These are phyloP conservation scores for Cheilosia variabilis DNA, from an alignment of 2,888 invertebrate species.

Conservation along the genomic window DNA sequence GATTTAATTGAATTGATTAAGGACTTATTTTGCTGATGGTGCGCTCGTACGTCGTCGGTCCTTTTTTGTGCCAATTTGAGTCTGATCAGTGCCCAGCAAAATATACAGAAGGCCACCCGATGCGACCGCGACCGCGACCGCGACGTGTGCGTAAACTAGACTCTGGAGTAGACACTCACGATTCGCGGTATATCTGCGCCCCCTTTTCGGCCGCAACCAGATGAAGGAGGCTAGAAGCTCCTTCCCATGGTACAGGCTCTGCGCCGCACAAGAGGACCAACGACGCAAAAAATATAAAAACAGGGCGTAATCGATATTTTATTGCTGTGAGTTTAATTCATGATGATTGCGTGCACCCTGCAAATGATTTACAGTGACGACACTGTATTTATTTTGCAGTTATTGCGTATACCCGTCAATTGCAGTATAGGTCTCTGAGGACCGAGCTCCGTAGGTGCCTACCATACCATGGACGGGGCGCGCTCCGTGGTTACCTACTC, in stretches of 20 bases:
- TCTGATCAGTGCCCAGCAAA: not conserved
- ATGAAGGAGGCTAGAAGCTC: not conserved
- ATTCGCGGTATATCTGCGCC: not conserved
- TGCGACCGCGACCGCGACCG: constrained; percentile 13
- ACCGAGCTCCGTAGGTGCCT: not conserved
- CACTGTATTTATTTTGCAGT: constrained; percentile 73
- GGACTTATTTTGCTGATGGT: constrained; percentile 34
- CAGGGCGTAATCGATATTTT: constrained; percentile 74
- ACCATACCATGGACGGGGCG: not conserved
- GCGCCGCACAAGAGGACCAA: not conserved
- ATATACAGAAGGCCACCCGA: not conserved
- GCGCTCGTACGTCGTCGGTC: not conserved
- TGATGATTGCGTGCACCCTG: constrained; percentile 73
- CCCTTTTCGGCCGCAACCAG: not conserved
- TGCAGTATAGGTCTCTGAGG: constrained; percentile 39
- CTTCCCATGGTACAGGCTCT: not conserved
- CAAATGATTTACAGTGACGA: constrained; percentile 73
- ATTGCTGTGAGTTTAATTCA: constrained; percentile 73
- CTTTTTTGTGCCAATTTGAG: constrained; percentile 17
- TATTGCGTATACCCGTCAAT: constrained; percentile 72
- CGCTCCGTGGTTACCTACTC: constrained; percentile 24
- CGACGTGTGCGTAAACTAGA: constrained; percentile 40
- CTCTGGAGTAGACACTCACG: not conserved
- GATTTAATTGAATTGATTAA: constrained; percentile 75
- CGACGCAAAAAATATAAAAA: constrained; percentile 27